Evolutionary conservation across 2,113 vertebrate species (phyloP), one percentile per base, ranked within the genome.

Genomic region (Bubo blakistoni): DNA sequence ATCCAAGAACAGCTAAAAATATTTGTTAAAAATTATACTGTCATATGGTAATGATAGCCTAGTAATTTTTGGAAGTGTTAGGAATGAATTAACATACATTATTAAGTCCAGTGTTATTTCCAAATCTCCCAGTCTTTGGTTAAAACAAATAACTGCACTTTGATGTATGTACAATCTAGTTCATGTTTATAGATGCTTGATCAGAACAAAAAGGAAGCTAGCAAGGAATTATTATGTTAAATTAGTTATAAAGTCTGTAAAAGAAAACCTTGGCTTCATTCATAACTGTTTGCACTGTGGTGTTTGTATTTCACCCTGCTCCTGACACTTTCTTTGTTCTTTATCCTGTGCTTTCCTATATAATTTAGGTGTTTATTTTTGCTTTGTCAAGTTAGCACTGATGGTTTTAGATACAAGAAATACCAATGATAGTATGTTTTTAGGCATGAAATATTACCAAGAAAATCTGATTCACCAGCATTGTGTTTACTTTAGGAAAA

Each of bases 1-100:
- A 98, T 98, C 98, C 98, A 96, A 98, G 96, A 98, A 97, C 98
- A 98, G 98, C 98, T 98, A 98, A 98, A 98, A 98, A 98, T 98
- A 77, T 80, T 92, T 49, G 2, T 44, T 89, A 21, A 80, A 66
- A 86, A 40, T 58, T 24, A 12, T 26, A 97, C 36, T 89, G 40
- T 67, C 90, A 40, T 30, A 74, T 51, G 38, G 34, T 93, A 89
- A 40, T 84, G 38, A 44, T 78, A 91, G 44, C 34, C n/a, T 92
- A 61, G 51, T 92, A 61, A 85, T 32, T 77, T 82, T 92, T 86
- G 27, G 62, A 94, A 80, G 86, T 62, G 24, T 52, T 94, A 91
- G 49, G 46, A 73, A 44, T 92, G 10, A 92, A 57, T 88, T 91
- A 73, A 38, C 7, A 6, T 78, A 30, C 11, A 25, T 69, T 66